Conservation (phyloP, 1,140 invertebrate species). For the Orchestia grillus region DNA sequence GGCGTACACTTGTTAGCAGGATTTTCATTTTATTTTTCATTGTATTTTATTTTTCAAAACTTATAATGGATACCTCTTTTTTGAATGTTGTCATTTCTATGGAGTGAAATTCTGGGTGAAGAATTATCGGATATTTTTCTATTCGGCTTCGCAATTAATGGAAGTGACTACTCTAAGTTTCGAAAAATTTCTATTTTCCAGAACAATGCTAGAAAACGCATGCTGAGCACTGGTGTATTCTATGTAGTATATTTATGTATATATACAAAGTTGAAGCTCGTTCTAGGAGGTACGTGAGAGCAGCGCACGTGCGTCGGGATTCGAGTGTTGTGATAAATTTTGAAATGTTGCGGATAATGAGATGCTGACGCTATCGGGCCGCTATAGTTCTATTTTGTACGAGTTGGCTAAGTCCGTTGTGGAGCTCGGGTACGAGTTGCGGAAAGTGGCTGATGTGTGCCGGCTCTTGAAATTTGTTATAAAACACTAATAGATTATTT, state of each 20-base stretch:
- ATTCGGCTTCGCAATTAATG: neutral
- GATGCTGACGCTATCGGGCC: neutral
- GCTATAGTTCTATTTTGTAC: neutral
- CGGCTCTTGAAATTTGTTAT: neutral
- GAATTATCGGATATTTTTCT: neutral
- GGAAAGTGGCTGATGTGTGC: neutral
- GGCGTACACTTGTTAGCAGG: too few relatives aligned
- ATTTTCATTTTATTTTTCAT: too few relatives aligned
- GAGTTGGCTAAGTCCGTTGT: neutral
- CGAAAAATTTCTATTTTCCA: neutral
- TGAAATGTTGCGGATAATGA: neutral
- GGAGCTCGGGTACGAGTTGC: neutral
- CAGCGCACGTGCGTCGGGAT: neutral
- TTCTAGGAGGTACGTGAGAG: neutral
- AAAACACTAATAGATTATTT: conserved; percentile 11
- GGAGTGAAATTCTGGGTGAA: neutral
- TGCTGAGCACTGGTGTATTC: neutral
- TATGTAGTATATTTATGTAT: neutral
- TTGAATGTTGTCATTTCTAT: neutral
- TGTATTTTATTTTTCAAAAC: neutral
- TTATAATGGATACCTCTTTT: neutral
- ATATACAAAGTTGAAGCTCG: neutral
- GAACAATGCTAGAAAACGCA: neutral
- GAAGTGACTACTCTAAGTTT: neutral
- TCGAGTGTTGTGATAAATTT: neutral